Percentiles rank a stretch among this genome's conserved stretches.
phyloP scores from a whole-genome alignment of 2,797 vertebrate species.

The Setipinna tenuifilis region DNA sequence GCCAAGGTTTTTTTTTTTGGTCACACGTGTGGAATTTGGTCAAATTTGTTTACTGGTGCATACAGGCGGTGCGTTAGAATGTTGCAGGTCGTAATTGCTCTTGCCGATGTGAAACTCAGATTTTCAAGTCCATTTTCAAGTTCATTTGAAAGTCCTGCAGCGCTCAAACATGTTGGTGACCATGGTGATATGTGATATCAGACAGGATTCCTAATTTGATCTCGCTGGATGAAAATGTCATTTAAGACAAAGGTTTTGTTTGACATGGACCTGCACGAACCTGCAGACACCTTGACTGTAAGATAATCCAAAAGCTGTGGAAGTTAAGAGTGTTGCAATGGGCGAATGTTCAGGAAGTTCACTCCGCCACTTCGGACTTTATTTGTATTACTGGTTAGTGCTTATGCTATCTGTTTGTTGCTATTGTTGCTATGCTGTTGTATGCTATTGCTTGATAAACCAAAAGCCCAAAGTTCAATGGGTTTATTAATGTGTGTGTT shows the following conservation, averaged over 20 bases:
- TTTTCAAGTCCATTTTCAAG: no score
- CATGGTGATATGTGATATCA: neutral
- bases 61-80: neutral
- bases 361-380: neutral
- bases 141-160: neutral
- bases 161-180: neutral
- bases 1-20: neutral
- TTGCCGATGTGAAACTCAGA: neutral
- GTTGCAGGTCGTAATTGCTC: neutral
- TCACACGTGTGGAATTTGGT: neutral
- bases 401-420: neutral
- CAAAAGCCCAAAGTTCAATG: no score
- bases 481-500: no score
- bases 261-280: no score
- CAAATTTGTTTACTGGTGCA: neutral
- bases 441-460: no score
- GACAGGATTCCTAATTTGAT: neutral
- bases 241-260: no score
- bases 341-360: neutral
- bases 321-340: neutral
- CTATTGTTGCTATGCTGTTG: no score
- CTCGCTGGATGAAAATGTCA: neutral
- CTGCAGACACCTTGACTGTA: neutral
- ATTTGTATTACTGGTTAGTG: neutral
- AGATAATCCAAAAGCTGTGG: neutral